These are phyloP conservation scores for Micoletzkya japonica DNA, from an alignment of 2,888 invertebrate species.

Conservation along the genomic window DNA sequence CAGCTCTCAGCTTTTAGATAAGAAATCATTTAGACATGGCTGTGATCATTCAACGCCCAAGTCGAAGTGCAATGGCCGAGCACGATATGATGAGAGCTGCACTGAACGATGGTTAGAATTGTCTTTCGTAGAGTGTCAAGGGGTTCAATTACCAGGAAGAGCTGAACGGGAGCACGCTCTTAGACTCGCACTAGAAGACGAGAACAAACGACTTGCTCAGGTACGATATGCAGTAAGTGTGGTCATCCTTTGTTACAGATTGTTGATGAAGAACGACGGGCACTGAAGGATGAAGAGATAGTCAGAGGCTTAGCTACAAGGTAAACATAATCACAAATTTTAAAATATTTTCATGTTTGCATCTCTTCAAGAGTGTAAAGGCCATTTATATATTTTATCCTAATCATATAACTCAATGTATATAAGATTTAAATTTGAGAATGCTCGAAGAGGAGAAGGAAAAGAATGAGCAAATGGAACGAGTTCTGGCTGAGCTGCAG, in stretches of 20 bases:
- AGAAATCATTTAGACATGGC: neutral
- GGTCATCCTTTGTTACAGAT: neutral
- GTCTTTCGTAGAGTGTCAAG: neutral
- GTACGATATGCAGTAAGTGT: neutral
- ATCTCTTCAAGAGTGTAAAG: neutral
- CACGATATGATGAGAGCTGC: conserved; percentile 8
- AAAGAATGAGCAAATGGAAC: conserved; percentile 24
- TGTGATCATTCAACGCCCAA: conserved; percentile 2
- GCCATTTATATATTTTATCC: neutral
- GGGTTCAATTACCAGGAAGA: neutral
- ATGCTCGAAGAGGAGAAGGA: conserved; percentile 20
- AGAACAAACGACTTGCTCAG: conserved; percentile 2
- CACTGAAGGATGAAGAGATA: conserved; percentile 14
- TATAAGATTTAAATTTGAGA: neutral
- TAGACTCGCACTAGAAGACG: neutral
- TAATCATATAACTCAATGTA: neutral
- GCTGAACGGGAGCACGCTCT: conserved; percentile 4
- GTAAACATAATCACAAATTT: neutral
- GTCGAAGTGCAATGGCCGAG: neutral
- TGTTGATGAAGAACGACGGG: conserved; percentile 1
- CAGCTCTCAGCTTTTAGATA: neutral
- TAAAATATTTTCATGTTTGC: neutral
- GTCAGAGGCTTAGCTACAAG: conserved; percentile 12
- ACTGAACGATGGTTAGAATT: conserved; percentile 5
- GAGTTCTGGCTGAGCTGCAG: conserved; percentile 11